Conservation (phyloP, 2,888 invertebrate species). For the Helleia helle region DNA sequence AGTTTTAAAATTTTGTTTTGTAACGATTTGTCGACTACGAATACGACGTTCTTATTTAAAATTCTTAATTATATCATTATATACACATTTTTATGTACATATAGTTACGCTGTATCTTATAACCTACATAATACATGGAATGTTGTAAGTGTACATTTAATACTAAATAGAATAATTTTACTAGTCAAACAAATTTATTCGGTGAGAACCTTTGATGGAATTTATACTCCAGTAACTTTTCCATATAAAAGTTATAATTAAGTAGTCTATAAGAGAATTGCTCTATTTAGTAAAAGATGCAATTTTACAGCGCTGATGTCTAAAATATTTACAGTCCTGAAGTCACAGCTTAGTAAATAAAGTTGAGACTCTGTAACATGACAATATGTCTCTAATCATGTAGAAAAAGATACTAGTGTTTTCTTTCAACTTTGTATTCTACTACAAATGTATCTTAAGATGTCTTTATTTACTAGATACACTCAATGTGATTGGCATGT, state of each 20-base stretch:
- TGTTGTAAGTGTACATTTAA: constrained; percentile 51
- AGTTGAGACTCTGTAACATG: no score
- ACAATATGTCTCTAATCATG: no score
- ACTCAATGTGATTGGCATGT: no score
- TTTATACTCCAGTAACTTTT: background rate
- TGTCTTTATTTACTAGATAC: no score
- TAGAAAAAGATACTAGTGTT: no score
- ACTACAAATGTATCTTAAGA: no score
- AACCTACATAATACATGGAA: constrained; percentile 50
- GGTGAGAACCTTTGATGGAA: background rate
- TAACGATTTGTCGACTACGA: constrained; percentile 18
- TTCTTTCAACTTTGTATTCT: no score
- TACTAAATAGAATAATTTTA: constrained; percentile 31
- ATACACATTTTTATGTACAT: constrained; percentile 64
- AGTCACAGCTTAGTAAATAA: no score
- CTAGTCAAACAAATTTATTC: background rate
- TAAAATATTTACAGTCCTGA: background rate
- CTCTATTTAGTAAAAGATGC: constrained; percentile 8
- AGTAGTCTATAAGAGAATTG: constrained; percentile 1
- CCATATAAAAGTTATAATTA: background rate
- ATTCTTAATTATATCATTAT: constrained; percentile 36
- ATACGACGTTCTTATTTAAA: constrained; percentile 18
- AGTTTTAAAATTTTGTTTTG: constrained; percentile 12
- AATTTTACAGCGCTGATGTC: constrained; percentile 2
- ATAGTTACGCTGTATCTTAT: constrained; percentile 45